Conservation (phyloP, 1,140 invertebrate species). For the Scaptomyza hsui region DNA sequence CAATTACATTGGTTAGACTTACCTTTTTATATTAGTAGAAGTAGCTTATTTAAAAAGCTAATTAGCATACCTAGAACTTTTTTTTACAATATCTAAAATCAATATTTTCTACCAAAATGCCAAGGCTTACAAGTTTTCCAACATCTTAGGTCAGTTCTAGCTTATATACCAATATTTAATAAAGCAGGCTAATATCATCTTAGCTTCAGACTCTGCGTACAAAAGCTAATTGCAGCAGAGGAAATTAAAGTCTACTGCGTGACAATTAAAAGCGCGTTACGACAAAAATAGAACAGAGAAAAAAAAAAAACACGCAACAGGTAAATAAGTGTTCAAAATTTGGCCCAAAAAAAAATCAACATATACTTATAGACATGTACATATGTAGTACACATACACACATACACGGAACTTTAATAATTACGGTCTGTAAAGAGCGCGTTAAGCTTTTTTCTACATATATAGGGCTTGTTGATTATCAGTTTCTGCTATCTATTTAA, state of each 20-base stretch:
- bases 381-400: conserved; percentile 9
- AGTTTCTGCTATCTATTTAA: conserved; percentile 51
- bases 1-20: too few species aligned
- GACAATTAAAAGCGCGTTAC: conserved; percentile 68
- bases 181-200: conserved; percentile 6
- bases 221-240: conserved; percentile 32
- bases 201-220: not conserved
- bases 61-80: not conserved
- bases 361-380: too few species aligned
- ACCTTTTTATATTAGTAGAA: too few species aligned
- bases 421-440: conserved; percentile 2
- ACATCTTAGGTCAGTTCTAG: conserved; percentile 5
- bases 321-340: conserved; percentile 51
- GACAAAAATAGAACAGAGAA: conserved; percentile 21
- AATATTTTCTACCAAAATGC: not conserved
- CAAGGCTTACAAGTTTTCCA: not conserved
- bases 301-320: conserved; percentile 60
- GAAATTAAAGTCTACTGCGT: conserved; percentile 11
- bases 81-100: not conserved
- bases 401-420: conserved; percentile 31
- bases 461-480: conserved; percentile 43
- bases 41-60: not conserved
- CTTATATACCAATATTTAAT: not conserved
- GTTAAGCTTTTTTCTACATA: not conserved
- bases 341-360: conserved; percentile 57